Percentiles rank a stretch among this genome's conserved stretches.
Evolutionary conservation across 2,888 invertebrate species (phyloP).

Genomic region (Tricholauxania praeusta): DNA sequence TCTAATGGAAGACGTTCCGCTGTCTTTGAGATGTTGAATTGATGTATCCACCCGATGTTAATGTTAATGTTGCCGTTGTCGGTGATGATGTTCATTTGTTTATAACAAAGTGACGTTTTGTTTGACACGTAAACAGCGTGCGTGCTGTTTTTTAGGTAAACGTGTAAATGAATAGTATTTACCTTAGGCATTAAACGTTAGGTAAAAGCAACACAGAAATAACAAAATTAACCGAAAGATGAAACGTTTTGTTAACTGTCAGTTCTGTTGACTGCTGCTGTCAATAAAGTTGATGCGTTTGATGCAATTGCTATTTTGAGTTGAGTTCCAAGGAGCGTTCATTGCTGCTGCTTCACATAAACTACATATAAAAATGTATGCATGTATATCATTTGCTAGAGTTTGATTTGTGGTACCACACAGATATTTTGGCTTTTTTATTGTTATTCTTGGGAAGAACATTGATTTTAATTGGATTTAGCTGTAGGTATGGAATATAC

Average conservation of each 20-base stretch:
- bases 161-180: conserved; percentile 15
- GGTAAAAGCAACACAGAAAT: neutral
- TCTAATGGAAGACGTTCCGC: too few species aligned
- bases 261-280: conserved; percentile 24
- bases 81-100: conserved; percentile 6
- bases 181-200: conserved; percentile 12
- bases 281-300: conserved; percentile 23
- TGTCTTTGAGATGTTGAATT: too few species aligned
- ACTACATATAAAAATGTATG: too few species aligned
- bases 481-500: too few species aligned
- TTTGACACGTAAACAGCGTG: conserved; percentile 21
- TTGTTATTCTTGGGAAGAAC: too few species aligned
- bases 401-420: too few species aligned
- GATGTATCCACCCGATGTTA: conserved; percentile 3
- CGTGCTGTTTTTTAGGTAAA: conserved; percentile 16
- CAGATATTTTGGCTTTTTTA: too few species aligned
- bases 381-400: too few species aligned
- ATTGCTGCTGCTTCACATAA: too few species aligned
- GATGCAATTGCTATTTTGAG: neutral
- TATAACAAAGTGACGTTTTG: conserved; percentile 32
- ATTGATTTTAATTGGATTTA: too few species aligned
- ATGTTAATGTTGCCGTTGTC: conserved; percentile 1
- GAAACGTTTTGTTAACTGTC: conserved; percentile 32
- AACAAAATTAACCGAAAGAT: conserved; percentile 1
- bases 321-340: too few species aligned